phyloP scores from a whole-genome alignment of 2,888 invertebrate genomes.

The Rotaria sp. region DNA sequence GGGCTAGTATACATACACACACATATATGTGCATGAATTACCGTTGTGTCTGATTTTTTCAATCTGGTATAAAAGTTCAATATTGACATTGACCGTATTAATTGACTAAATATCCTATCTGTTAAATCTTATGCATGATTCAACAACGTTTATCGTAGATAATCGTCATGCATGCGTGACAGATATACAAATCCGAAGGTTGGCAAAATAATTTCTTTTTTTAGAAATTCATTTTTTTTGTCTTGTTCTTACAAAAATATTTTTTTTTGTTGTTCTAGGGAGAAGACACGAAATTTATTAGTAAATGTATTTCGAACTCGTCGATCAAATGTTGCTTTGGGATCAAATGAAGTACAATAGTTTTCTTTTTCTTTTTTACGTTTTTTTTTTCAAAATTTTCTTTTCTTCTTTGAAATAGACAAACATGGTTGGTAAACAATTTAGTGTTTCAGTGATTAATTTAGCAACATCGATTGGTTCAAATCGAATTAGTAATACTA shows the following conservation, averaged over 20 bases:
- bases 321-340: neutral
- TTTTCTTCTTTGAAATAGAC: neutral
- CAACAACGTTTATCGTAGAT: neutral
- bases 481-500: neutral
- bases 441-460: constrained; percentile 19
- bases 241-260: neutral
- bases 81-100: neutral
- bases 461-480: neutral
- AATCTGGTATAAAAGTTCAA: neutral
- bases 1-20: neutral
- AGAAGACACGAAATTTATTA: constrained; percentile 21
- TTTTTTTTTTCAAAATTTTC: neutral
- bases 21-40: neutral
- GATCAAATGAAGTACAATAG: neutral
- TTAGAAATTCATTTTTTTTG: neutral
- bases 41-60: neutral
- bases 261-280: neutral
- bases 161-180: neutral
- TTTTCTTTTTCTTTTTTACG: neutral
- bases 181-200: neutral
- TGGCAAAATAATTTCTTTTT: neutral
- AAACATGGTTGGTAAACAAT: constrained; percentile 1
- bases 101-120: neutral
- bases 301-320: constrained; percentile 27
- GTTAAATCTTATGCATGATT: neutral